Conservation (phyloP, 2,797 vertebrate genomes). For the Stomatorhinus walkeri region DNA sequence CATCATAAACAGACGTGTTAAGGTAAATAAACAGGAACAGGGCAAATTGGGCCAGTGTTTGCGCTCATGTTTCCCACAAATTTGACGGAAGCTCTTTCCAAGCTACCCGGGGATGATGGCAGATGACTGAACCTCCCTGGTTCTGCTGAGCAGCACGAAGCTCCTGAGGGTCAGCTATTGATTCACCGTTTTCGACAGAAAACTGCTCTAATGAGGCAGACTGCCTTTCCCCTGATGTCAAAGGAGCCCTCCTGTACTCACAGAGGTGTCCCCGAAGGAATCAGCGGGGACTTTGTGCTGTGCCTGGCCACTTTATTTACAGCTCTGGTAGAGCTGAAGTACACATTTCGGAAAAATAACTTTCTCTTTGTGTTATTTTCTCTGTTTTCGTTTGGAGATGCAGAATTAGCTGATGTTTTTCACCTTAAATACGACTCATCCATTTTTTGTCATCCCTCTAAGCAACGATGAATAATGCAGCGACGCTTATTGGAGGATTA, state of each 20-base stretch:
- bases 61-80: background rate
- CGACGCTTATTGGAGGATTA: background rate
- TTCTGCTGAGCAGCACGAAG: background rate
- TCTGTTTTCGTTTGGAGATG: background rate
- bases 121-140: background rate
- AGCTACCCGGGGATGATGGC: background rate
- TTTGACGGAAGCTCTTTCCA: background rate
- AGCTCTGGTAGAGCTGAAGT: background rate
- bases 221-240: background rate
- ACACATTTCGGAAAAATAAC: background rate
- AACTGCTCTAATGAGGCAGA: constrained; percentile 7
- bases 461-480: background rate
- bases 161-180: constrained; percentile 20
- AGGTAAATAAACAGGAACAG: background rate
- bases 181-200: constrained; percentile 16
- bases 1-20: background rate
- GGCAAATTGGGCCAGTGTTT: background rate
- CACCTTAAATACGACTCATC: background rate
- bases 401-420: background rate
- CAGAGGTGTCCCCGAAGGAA: background rate
- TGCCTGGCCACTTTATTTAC: background rate
- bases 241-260: background rate
- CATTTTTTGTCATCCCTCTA: background rate
- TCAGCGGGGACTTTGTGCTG: background rate
- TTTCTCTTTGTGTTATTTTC: background rate